These are phyloP conservation scores for Galaxea fascicularis DNA, from an alignment of 92 coral and sea anemone genomes.

Conservation along the genomic window DNA sequence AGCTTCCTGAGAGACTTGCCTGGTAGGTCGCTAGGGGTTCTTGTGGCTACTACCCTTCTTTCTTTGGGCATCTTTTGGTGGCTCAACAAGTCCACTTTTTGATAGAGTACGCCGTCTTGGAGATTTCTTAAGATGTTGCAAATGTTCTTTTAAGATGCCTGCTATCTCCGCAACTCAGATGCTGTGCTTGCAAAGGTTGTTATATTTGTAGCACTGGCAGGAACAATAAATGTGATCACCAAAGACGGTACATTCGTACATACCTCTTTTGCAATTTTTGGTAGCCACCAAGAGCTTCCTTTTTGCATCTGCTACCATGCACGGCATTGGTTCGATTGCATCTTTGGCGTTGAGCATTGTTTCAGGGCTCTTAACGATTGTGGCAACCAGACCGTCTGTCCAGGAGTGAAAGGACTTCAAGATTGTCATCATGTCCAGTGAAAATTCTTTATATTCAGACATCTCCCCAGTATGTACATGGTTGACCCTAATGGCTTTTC, in stretches of 20 bases:
- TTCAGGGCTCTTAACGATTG: constrained; percentile 43
- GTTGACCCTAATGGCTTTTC: constrained; percentile 32
- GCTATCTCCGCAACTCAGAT: constrained; percentile 39
- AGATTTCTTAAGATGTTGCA: constrained; percentile 28
- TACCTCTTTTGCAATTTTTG: constrained; percentile 36
- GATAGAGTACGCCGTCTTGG: constrained; percentile 6
- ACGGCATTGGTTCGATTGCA: constrained; percentile 51
- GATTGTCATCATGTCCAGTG: not conserved
- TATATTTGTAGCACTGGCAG: constrained; percentile 58
- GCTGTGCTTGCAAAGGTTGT: too few relatives aligned
- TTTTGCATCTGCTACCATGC: not conserved
- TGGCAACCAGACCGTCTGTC: constrained; percentile 30
- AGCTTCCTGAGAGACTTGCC: too few relatives aligned
- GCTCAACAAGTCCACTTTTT: too few relatives aligned
- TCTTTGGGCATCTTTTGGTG: too few relatives aligned
- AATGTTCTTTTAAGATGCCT: constrained; percentile 38
- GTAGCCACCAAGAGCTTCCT: constrained; percentile 55
- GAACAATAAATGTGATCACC: constrained; percentile 52
- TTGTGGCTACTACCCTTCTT: too few relatives aligned
- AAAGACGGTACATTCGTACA: constrained; percentile 42
- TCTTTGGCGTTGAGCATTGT: constrained; percentile 42
- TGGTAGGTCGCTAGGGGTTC: too few relatives aligned
- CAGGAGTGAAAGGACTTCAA: constrained; percentile 36
- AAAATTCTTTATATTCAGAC: constrained; percentile 31
- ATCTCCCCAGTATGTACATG: not conserved